Base-by-base conservation (phyloP, 1,140 invertebrate genomes). In the Dufourea novaeangliae region DNA sequence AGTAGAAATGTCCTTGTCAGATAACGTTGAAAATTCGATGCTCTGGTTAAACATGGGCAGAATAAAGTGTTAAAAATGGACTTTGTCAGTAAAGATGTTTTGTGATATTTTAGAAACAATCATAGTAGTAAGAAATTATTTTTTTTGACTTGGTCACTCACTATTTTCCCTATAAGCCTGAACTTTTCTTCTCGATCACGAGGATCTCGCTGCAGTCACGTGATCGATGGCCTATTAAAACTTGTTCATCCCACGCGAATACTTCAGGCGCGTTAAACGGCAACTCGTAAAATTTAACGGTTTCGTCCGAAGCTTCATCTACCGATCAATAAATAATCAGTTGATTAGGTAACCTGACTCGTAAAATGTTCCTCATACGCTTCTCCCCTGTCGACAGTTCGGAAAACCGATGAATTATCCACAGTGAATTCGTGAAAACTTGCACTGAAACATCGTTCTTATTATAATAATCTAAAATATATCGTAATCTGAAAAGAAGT, bases 201-300 rank as follows among this genome's bases (percentile, higher is more conserved):
- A 22, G n/a, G 6, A 52, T 52, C 25, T 12, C n/a, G n/a, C n/a
- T n/a, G n/a, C n/a, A n/a, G 27, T 56, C 25, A 11, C 46, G 17
- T n/a, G 10, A 50, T 52, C 22, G 34, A n/a, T 22, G 34, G 20
- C 22, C 46, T 32, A 27, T 39, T 50, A 25, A 34, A 69, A 39
- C 67, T 69, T 57, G 34, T 39, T 69, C 50, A 14, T 29, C 52
- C 32, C 66, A 52, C 4, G 5, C 12, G 17, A n/a, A n/a, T 20
- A 17, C 22, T 46, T 44, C 5, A 20, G 7, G 64, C 46, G 39
- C 46, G 46, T 50, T 20, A 50, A 50, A 50, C 20, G 20, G 27
- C 25, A 29, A 41, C 34, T 1, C 52, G 67, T 69, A 69, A 70
- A 57, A 57, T 70, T 70, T 70, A 57, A 57, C 37, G 52, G 46